phyloP scores from a whole-genome alignment of 2,113 vertebrate genomes.

The Barnardius zonarius region DNA sequence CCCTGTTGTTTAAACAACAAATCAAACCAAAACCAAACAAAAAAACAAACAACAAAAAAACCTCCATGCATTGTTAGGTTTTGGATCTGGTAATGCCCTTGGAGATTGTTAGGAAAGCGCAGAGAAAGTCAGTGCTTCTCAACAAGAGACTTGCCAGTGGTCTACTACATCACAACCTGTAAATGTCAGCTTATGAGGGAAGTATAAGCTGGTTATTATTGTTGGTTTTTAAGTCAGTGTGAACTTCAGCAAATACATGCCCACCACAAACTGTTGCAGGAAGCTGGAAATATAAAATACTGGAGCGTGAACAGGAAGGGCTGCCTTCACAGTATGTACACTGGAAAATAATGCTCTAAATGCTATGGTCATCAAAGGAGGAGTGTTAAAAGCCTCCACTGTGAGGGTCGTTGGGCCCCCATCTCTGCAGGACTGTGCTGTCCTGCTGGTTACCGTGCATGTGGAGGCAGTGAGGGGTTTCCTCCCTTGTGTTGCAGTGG shows the following conservation, averaged over 20 bases:
- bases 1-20: background rate
- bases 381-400: background rate
- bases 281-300: constrained; percentile 33
- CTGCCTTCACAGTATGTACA: background rate
- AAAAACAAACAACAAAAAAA: background rate
- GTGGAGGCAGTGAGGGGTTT: background rate
- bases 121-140: background rate
- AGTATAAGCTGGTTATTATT: background rate
- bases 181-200: background rate
- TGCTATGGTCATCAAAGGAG: background rate
- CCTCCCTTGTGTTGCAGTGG: too few species aligned
- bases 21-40: background rate
- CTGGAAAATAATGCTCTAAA: background rate
- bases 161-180: background rate
- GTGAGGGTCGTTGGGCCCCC: background rate
- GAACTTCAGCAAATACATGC: background rate
- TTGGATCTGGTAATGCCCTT: background rate
- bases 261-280: background rate
- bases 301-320: constrained; percentile 27
- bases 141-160: background rate
- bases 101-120: background rate
- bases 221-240: background rate
- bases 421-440: background rate
- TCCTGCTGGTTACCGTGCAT: fast-evolving
- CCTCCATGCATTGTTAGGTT: background rate